phyloP scores from a whole-genome alignment of 2,888 invertebrate species.

The Eurois occulta region DNA sequence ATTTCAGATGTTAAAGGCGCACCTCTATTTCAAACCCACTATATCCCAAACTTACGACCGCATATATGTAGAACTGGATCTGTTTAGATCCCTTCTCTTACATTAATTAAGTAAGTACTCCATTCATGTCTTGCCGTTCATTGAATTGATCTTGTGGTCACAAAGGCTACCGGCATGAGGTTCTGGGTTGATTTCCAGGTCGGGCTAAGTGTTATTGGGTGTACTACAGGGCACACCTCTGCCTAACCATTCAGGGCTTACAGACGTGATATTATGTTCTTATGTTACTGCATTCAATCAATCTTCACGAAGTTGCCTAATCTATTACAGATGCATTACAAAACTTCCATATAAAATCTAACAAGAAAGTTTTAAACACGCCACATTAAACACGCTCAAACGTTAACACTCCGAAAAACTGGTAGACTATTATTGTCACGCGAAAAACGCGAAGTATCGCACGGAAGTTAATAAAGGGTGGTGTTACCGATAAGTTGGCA shows the following conservation, averaged over 20 bases:
- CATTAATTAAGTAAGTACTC: conserved; percentile 36
- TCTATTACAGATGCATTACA: conserved; percentile 41
- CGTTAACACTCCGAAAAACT: conserved; percentile 60
- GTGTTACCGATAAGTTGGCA: conserved; percentile 70
- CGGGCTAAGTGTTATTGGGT: neutral
- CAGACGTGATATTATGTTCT: neutral
- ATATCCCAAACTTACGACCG: conserved; percentile 48
- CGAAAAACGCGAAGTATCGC: conserved; percentile 67
- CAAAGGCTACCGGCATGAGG: neutral
- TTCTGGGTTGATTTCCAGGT: neutral
- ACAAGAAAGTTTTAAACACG: conserved; percentile 42
- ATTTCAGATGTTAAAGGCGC: conserved; percentile 53
- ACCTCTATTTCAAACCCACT: conserved; percentile 40
- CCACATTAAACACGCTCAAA: conserved; percentile 58
- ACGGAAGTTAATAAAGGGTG: conserved; percentile 73
- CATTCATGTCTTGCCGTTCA: conserved; percentile 2
- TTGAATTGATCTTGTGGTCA: conserved; percentile 4
- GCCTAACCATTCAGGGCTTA: neutral
- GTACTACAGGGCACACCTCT: neutral
- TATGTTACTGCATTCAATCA: conserved; percentile 27
- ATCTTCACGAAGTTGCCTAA: conserved; percentile 39
- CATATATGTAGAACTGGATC: conserved; percentile 28
- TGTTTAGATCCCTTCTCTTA: conserved; percentile 35
- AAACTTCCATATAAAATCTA: conserved; percentile 47
- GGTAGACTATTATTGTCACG: conserved; percentile 67